These are phyloP conservation scores for Cecropterus lyciades DNA, from an alignment of 1,140 invertebrate species.

Conservation along the genomic window DNA sequence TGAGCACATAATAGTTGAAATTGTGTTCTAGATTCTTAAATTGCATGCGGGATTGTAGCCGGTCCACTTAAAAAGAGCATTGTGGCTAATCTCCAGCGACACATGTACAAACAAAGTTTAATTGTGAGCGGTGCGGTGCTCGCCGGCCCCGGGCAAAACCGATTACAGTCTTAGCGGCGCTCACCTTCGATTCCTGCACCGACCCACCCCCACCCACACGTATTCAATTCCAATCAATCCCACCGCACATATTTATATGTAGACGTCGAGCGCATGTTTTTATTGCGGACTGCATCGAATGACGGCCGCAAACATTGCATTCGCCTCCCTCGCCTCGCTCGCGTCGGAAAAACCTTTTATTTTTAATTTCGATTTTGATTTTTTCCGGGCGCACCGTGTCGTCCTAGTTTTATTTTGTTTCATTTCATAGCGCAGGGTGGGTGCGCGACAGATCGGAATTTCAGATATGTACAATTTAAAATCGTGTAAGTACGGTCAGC, in stretches of 20 bases:
- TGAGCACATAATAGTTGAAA: slow-evolving; percentile 57
- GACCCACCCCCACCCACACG: slow-evolving; percentile 61
- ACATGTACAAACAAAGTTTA: slow-evolving; percentile 84
- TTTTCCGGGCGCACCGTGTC: slow-evolving; percentile 75
- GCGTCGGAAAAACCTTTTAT: slow-evolving; percentile 76
- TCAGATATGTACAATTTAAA: slow-evolving; percentile 85
- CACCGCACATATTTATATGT: slow-evolving; percentile 80
- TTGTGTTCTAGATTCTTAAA: slow-evolving; percentile 74
- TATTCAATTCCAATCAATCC: slow-evolving; percentile 83
- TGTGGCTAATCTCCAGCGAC: slow-evolving; percentile 81
- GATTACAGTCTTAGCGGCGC: slow-evolving; percentile 82
- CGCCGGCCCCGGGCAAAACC: slow-evolving; percentile 76
- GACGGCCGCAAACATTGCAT: slow-evolving; percentile 82
- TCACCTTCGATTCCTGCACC: slow-evolving; percentile 77
- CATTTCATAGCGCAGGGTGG: slow-evolving; percentile 83
- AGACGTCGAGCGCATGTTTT: slow-evolving; percentile 74
- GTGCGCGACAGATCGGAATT: slow-evolving; percentile 83
- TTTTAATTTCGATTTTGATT: slow-evolving; percentile 84
- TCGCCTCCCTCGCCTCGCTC: slow-evolving; percentile 69
- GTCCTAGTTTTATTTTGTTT: slow-evolving; percentile 83
- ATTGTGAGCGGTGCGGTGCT: slow-evolving; percentile 76
- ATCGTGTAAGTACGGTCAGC: slow-evolving; percentile 84
- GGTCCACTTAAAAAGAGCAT: slow-evolving; percentile 82
- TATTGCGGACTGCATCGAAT: slow-evolving; percentile 81
- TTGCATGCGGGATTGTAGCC: slow-evolving; percentile 67